Evolutionary conservation across 1,140 invertebrate genomes (phyloP).

Genomic region (Drosophila serrata): DNA sequence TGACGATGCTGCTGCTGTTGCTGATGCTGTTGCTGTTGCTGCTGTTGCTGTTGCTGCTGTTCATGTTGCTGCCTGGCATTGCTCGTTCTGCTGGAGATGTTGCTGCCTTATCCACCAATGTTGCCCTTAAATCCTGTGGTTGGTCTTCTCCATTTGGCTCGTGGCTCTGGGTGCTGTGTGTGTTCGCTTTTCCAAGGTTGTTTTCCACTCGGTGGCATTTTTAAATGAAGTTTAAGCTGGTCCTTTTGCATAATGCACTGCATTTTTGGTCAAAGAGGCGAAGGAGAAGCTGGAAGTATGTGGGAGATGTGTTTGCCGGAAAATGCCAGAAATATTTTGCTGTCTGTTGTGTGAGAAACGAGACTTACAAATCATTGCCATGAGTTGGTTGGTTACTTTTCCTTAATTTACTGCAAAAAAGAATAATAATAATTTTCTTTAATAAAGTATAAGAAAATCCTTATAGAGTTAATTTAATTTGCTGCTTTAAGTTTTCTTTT

Average conservation of each 20-base stretch:
- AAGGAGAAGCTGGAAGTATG: conserved; percentile 5
- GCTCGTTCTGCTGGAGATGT: conserved; percentile 8
- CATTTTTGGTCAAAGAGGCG: conserved; percentile 49
- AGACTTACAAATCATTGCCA: conserved; percentile 9
- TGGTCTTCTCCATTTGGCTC: conserved; percentile 12
- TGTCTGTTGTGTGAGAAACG: conserved; percentile 7
- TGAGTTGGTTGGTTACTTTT: neutral
- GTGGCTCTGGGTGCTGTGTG: conserved; percentile 5
- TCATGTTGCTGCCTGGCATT: conserved; percentile 12
- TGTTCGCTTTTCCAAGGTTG: neutral
- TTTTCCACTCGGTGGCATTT: conserved; percentile 52
- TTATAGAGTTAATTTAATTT: conserved; percentile 16
- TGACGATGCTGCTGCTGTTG: conserved; percentile 10
- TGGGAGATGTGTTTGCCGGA: conserved; percentile 32
- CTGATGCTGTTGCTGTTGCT: neutral
- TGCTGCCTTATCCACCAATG: conserved; percentile 10
- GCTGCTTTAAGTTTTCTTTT: neutral
- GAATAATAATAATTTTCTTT: too few relatives aligned
- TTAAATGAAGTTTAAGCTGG: conserved; percentile 72
- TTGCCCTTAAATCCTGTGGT: conserved; percentile 21
- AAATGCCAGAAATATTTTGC: conserved; percentile 30
- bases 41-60: neutral
- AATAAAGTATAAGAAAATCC: conserved; percentile 3
- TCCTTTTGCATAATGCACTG: conserved; percentile 59
- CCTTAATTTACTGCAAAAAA: neutral